Conservation (phyloP, 2,113 vertebrate species). For the Etheostoma cragini region DNA sequence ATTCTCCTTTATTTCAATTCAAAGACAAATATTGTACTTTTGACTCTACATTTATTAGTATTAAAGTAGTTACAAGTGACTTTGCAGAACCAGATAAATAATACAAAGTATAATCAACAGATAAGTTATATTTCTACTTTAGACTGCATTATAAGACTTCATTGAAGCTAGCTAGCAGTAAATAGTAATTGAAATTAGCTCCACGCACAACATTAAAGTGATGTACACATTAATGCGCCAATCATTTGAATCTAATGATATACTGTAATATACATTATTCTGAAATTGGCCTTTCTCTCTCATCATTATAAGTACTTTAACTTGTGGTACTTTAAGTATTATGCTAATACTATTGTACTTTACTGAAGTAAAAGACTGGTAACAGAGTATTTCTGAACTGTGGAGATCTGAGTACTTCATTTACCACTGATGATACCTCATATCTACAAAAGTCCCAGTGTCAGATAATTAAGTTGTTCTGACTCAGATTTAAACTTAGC, state of each 20-base stretch:
- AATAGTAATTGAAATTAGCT: neutral
- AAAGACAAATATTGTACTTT: neutral
- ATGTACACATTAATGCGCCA: neutral
- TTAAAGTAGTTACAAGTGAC: neutral
- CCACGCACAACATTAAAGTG: neutral
- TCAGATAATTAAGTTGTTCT: constrained; percentile 19
- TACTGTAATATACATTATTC: neutral
- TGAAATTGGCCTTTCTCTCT: neutral
- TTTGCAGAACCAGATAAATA: neutral
- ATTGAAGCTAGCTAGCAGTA: neutral
- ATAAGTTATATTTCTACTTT: too few relatives aligned
- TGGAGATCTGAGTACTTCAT: neutral
- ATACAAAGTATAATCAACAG: neutral
- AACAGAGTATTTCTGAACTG: neutral
- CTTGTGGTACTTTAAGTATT: neutral
- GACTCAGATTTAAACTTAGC: constrained; percentile 13
- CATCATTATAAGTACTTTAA: neutral
- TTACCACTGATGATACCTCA: neutral
- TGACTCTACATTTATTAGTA: neutral
- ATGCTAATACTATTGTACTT: neutral
- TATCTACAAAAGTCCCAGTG: neutral
- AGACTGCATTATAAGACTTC: neutral
- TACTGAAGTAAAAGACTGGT: too few relatives aligned
- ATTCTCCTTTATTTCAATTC: neutral
- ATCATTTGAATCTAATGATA: too few relatives aligned